Base-by-base conservation (phyloP, 2,797 vertebrate species). In the Chelonia mydas region DNA sequence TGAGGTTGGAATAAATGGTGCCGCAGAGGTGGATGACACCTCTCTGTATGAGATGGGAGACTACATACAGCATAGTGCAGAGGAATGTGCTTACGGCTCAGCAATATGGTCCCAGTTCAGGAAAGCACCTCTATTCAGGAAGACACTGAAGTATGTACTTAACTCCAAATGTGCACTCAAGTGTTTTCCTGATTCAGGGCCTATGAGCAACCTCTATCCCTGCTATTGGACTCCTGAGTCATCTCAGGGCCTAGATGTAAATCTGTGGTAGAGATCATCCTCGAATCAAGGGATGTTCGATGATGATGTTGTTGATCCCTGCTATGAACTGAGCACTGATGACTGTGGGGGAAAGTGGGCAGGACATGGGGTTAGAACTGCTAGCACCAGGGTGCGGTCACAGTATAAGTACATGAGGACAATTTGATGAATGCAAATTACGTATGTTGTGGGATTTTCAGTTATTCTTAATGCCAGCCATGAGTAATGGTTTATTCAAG, bases 71-170 rank as follows among this genome's bases (percentile, higher is more conserved):
- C 10, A 41, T 1, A 0, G 12, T 1, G 37, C 84, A 5, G 13
- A n/a, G 27, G 57, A 74, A 68, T 0, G 17, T 3, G 54, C 50
- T 74, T 1, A 7, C 19, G 9, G 9, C 3, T 3, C 10, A 0
- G 37, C 37, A 74, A 74, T 27, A 11, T 13, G 41, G 68, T 74
- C 11, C 23, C 45, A 13, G 41, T 27, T 25, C 21, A 74, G 23
- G 16, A 41, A 74, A 45, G 68, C 68, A 45, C 37, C 11, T 41
- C 23, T 23, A n/a, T n/a, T n/a, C 33, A 65, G 68, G 37, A 27
- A 45, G 45, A 74, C 41, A 41, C 61, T 68, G 33, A 68, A 37
- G 37, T 8, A 72, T 37, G 33, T 4, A 45, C 21, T 41, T 45
- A 6, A 27, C 37, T 74, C 37, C 41, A 74, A 74, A 10, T 45